phyloP scores from a whole-genome alignment of 1,140 invertebrate species.

The Leguminivora glycinivorella region DNA sequence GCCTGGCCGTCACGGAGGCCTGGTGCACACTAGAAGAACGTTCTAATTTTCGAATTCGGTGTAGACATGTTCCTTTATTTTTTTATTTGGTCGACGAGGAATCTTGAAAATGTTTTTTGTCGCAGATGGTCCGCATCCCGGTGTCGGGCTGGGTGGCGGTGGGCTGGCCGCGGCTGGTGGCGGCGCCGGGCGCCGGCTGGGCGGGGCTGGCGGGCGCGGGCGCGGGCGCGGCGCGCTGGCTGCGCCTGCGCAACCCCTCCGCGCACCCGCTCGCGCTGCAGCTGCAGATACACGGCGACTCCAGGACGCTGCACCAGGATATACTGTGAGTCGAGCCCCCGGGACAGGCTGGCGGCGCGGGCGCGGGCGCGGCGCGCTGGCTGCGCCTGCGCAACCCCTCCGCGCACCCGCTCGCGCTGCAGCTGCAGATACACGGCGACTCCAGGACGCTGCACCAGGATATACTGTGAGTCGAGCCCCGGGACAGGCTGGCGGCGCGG shows the following conservation, averaged over 20 bases:
- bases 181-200: conserved; percentile 19
- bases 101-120: too few species aligned
- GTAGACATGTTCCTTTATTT: too few species aligned
- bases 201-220: conserved; percentile 41
- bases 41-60: too few species aligned
- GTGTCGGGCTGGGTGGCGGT: conserved; percentile 29
- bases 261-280: conserved; percentile 36
- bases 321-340: conserved; percentile 31
- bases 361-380: conserved; percentile 32
- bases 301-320: conserved; percentile 36
- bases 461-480: conserved; percentile 24
- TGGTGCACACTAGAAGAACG: too few species aligned
- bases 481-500: conserved; percentile 35
- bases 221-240: conserved; percentile 36
- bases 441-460: conserved; percentile 32
- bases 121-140: conserved; percentile 39
- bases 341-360: conserved; percentile 9
- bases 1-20: background rate
- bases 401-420: conserved; percentile 37
- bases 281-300: too few species aligned
- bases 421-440: background rate
- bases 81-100: too few species aligned
- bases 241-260: conserved; percentile 40
- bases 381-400: conserved; percentile 40
- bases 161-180: conserved; percentile 38